Evolutionary conservation across 2,113 vertebrate species (phyloP).

Genomic region (Centrocercus urophasianus): DNA sequence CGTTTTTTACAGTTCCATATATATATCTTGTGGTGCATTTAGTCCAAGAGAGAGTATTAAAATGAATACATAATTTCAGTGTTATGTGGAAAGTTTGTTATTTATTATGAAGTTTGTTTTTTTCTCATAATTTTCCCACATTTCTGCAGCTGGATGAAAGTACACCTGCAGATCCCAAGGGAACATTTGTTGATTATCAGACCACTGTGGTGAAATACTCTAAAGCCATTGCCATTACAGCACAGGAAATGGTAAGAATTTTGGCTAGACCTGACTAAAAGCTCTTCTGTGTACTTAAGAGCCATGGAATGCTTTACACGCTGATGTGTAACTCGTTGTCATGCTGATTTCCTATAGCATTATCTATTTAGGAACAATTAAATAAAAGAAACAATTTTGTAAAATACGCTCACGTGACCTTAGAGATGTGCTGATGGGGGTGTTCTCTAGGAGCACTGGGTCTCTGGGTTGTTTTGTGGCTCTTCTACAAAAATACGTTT

Average conservation of each 20-base stretch:
- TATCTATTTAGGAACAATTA: background rate
- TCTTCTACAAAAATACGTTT: background rate
- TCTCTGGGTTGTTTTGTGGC: background rate
- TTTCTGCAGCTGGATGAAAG: slow-evolving; percentile 91
- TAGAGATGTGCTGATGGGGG: rapidly evolving
- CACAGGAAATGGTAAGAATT: slow-evolving; percentile 96
- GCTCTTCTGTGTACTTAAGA: background rate
- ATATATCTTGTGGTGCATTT: background rate
- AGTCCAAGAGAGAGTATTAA: background rate
- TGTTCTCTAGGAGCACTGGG: rapidly evolving
- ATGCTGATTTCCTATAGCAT: background rate
- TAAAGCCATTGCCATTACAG: slow-evolving; percentile 95
- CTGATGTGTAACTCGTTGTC: background rate
- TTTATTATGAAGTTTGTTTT: background rate
- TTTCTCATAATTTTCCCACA: background rate
- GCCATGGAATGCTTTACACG: rapidly evolving
- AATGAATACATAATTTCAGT: background rate
- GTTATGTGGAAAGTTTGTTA: rapidly evolving
- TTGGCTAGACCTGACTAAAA: background rate
- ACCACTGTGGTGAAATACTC: slow-evolving; percentile 98
- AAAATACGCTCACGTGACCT: background rate
- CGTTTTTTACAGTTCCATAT: background rate
- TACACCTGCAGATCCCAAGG: slow-evolving; percentile 92
- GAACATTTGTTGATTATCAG: slow-evolving; percentile 97
- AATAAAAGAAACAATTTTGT: background rate